Evolutionary conservation across 2,113 vertebrate genomes (phyloP).

Genomic region (Rafetus swinhoei): DNA sequence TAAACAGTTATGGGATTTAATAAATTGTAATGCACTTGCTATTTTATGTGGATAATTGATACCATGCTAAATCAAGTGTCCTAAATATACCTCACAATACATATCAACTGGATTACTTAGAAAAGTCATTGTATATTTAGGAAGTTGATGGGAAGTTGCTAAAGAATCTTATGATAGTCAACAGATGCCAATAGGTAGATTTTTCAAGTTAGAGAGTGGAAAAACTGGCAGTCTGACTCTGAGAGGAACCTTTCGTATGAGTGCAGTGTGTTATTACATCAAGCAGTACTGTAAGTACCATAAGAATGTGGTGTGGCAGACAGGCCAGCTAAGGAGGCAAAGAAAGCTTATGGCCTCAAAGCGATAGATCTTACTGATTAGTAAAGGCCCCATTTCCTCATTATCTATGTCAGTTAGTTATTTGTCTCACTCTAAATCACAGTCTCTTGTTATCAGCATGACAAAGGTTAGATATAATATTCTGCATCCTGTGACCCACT

Average conservation of each 20-base stretch:
- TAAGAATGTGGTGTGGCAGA: fast-evolving
- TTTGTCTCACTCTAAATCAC: not conserved
- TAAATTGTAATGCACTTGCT: not conserved
- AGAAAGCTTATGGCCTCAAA: not conserved
- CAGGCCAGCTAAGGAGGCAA: fast-evolving
- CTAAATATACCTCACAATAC: not conserved
- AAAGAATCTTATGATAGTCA: not conserved
- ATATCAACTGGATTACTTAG: not conserved
- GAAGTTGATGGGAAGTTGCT: not conserved
- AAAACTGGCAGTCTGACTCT: not conserved
- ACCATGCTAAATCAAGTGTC: not conserved
- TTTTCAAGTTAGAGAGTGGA: not conserved
- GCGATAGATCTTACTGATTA: fast-evolving
- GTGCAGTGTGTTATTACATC: fast-evolving
- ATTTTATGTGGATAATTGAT: not conserved
- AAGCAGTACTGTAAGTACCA: fast-evolving
- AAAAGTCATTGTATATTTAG: not conserved
- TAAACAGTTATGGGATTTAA: not conserved
- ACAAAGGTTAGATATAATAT: not conserved
- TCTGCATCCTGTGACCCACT: not conserved
- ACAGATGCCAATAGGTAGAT: fast-evolving
- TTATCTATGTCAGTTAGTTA: not conserved
- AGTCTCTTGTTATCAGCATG: not conserved
- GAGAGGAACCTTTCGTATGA: not conserved
- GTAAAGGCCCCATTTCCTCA: not conserved